Evolutionary conservation across 2,113 vertebrate species (phyloP).

Genomic region (Pteruthius melanotis): DNA sequence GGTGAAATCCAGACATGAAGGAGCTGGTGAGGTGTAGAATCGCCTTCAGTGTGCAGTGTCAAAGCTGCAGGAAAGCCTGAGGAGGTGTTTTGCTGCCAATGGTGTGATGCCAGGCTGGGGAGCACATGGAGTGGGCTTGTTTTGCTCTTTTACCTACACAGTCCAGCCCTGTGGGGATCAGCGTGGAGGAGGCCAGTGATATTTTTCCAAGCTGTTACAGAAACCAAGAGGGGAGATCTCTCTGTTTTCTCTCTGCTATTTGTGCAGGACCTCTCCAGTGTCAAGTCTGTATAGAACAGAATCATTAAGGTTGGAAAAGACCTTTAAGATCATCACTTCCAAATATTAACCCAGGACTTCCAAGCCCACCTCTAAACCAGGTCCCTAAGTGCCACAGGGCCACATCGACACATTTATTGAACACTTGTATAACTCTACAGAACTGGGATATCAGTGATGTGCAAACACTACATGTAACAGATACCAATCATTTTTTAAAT

Average conservation of each 20-base stretch:
- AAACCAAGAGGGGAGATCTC: neutral
- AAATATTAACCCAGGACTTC: neutral
- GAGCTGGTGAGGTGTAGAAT: neutral
- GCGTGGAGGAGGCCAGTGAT: neutral
- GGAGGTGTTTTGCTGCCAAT: neutral
- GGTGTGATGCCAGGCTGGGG: neutral
- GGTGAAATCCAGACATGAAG: neutral
- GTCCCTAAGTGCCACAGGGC: neutral
- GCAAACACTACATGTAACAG: neutral
- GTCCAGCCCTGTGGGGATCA: neutral
- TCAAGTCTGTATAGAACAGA: neutral
- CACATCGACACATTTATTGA: neutral
- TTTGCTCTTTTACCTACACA: neutral
- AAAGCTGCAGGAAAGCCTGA: neutral
- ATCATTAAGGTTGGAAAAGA: neutral
- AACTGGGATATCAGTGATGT: neutral
- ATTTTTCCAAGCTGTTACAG: no score
- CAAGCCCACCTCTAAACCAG: neutral
- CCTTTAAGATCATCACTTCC: neutral
- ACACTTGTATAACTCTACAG: neutral
- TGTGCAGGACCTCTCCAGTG: no score
- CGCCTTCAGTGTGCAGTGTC: neutral
- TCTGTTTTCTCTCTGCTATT: neutral
- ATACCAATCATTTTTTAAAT: accelerated
- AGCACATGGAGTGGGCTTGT: accelerated